phyloP scores from a whole-genome alignment of 2,797 vertebrate genomes.

The Octomys mimax region DNA sequence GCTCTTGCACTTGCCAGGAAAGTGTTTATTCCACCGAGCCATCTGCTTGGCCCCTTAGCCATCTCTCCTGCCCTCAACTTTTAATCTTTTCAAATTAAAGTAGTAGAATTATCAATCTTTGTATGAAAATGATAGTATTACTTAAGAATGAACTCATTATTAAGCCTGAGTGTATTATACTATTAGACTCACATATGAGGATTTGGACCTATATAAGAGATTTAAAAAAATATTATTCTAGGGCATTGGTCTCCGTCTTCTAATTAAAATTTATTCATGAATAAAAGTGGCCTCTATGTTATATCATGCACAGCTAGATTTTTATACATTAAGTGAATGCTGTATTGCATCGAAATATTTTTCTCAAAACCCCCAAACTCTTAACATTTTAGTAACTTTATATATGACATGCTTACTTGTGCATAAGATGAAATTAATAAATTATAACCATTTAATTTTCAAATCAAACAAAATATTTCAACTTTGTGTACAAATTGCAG shows the following conservation, averaged over 20 bases:
- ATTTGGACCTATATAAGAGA: not conserved
- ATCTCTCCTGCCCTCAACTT: not conserved
- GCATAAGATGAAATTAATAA: not conserved
- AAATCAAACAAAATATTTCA: not conserved
- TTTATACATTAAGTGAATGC: not conserved
- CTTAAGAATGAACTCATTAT: not conserved
- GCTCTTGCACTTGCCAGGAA: too few relatives aligned
- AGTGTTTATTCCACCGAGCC: too few relatives aligned
- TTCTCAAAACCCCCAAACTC: not conserved
- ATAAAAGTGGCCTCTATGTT: not conserved
- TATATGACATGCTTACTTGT: not conserved
- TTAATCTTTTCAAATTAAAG: slow-evolving; percentile 67
- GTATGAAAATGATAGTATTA: not conserved
- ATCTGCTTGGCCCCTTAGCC: too few relatives aligned
- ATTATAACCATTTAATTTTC: not conserved
- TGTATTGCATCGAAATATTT: not conserved
- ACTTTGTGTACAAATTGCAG: not conserved
- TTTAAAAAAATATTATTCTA: not conserved
- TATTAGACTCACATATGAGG: not conserved
- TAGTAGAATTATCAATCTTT: slow-evolving; percentile 8
- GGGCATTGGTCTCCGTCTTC: not conserved
- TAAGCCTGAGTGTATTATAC: not conserved
- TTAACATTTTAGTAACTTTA: not conserved
- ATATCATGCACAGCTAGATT: not conserved
- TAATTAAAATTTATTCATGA: not conserved